Conservation (phyloP, 1,140 invertebrate species). For the Sinonovacula constricta region DNA sequence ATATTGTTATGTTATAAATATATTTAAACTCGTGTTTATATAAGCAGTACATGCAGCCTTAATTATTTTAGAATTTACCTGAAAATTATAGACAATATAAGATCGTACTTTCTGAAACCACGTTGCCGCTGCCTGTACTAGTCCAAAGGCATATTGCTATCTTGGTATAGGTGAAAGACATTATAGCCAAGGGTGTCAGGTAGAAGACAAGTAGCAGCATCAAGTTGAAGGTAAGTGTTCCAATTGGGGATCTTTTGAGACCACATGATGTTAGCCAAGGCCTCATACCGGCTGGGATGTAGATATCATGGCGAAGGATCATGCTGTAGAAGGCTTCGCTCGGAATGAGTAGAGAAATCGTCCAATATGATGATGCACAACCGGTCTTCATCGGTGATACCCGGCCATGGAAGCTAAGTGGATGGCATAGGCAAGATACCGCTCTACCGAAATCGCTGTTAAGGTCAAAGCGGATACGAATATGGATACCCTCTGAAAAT, state of each 20-base stretch:
- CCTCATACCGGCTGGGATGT: conserved; percentile 53
- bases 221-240: conserved; percentile 83
- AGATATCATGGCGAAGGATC: conserved; percentile 15
- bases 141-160: conserved; percentile 90
- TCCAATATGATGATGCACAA: conserved; percentile 88
- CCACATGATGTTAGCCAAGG: conserved; percentile 57
- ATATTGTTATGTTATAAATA: not conserved
- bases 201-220: conserved; percentile 87
- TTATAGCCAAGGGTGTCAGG: conserved; percentile 86
- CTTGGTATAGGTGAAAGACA: conserved; percentile 90
- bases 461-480: no score
- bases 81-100: no score
- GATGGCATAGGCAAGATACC: no score
- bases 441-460: no score
- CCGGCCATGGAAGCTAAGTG: no score
- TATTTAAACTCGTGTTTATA: not conserved
- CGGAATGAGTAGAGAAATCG: conserved; percentile 72
- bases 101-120: conserved; percentile 38
- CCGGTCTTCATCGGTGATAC: no score
- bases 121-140: conserved; percentile 84
- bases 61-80: not conserved
- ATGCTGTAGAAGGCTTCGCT: conserved; percentile 53
- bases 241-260: conserved; percentile 31
- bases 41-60: not conserved
- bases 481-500: no score